Evolutionary conservation across 1,140 invertebrate species (phyloP), one percentile per base, ranked within the genome.

Genomic region (Pseudomyrmex sp.): DNA sequence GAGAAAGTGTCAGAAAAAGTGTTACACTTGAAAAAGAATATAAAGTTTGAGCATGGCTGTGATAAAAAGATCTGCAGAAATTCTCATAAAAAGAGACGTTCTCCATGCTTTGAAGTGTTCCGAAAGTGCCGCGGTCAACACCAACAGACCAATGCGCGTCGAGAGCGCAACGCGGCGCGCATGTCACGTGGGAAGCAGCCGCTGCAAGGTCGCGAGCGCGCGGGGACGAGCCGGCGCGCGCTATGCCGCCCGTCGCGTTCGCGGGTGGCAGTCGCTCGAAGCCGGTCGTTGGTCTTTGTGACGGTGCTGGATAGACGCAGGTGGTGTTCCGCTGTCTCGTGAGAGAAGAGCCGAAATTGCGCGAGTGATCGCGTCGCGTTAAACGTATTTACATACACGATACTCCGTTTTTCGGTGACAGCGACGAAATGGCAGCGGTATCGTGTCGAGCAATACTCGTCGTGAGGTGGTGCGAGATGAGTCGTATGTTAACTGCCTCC

Each of bases 381-480:
- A 35, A 4, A 59, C 35, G 35, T 35, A 35, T 35, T 35, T 35
- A 7, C 5, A 35, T 7, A 35, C 35, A 35, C 35, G 35, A 58
- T 23, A 59, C 2, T 13, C 23, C 15, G 46, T 48, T 35, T 12
- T 12, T 52, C 23, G 26, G 26, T 18, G 12, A 23, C 58, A 20
- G 8, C 73, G 46, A 44, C 61, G 74, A 18, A 68, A 93, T 93
- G 92, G 92, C 92, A 82, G 89, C 91, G 56, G 92, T 91, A 35
- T 90, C 89, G 76, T 91, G 88, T 79, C 91, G 93, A 13, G 86
- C 91, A 58, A 84, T 92, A 10, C 85, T 90, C 63, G 82, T 92
- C 62, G 80, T 91, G n/a, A 89, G 90, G 69, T 90, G 91, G 87
- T 85, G 75, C 82, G 92, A 93, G 68, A 84, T 92, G 65, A 89